A percentile compares a stretch with the other conserved stretches of the same genome.
Conservation (phyloP, 2,888 invertebrate genomes). For the Azorinus chamasolen region DNA sequence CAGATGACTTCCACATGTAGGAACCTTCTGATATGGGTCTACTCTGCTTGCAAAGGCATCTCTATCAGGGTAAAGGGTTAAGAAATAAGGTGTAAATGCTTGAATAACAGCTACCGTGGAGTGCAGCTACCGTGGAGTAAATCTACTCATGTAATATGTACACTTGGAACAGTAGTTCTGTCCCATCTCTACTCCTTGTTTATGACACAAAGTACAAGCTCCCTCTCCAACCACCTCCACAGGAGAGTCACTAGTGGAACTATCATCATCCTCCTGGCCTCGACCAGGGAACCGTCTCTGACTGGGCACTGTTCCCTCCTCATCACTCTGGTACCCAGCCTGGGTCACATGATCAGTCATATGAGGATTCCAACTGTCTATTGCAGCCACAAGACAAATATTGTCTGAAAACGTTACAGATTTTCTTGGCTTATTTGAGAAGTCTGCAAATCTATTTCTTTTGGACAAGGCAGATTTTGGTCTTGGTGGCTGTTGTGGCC, state of each 20-base stretch:
- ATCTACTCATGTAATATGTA: slow-evolving; percentile 93
- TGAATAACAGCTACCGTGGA: too few species aligned
- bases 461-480: slow-evolving; percentile 81
- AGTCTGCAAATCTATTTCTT: slow-evolving; percentile 68
- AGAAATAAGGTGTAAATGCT: too few species aligned
- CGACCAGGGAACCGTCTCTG: too few species aligned
- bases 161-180: slow-evolving; percentile 95
- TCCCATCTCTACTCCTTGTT: slow-evolving; percentile 92
- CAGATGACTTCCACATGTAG: too few species aligned
- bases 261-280: slow-evolving; percentile 75
- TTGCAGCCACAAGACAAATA: slow-evolving; percentile 96
- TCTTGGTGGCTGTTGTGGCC: slow-evolving; percentile 63
- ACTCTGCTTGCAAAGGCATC: too few species aligned
- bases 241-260: slow-evolving; percentile 72
- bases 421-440: slow-evolving; percentile 87
- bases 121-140: slow-evolving; percentile 72
- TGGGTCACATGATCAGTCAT: slow-evolving; percentile 45
- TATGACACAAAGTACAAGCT: slow-evolving; percentile 95
- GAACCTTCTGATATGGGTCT: too few species aligned
- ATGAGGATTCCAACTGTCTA: slow-evolving; percentile 88
- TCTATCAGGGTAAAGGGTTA: too few species aligned
- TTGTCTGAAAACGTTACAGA: slow-evolving; percentile 98
- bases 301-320: slow-evolving; percentile 63
- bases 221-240: slow-evolving; percentile 87
- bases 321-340: slow-evolving; percentile 72